Percentiles rank a stretch among this genome's conserved stretches.
phyloP scores from a whole-genome alignment of 2,113 vertebrate species.

The Mobula hypostoma region DNA sequence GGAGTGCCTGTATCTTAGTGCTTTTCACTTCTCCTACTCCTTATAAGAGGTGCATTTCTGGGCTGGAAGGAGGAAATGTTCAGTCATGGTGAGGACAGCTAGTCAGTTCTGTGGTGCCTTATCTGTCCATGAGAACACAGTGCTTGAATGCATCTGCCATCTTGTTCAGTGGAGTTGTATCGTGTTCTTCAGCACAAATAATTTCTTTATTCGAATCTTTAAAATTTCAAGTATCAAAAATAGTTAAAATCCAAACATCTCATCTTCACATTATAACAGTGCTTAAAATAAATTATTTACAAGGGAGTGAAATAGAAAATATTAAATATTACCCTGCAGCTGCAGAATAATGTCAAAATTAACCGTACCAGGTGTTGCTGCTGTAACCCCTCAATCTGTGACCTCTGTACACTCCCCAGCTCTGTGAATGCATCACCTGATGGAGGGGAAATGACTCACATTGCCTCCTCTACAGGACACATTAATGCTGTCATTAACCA shows the following conservation, averaged over 20 bases:
- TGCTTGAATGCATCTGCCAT: neutral
- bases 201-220: conserved; percentile 24
- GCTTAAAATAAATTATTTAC: conserved; percentile 22
- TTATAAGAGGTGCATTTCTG: neutral
- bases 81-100: neutral
- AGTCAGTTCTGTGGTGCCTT: neutral
- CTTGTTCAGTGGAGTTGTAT: neutral
- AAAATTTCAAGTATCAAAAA: conserved; percentile 10
- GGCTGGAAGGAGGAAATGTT: neutral
- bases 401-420: neutral
- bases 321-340: neutral
- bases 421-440: neutral
- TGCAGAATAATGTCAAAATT: neutral
- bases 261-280: conserved; percentile 14
- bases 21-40: too few species aligned
- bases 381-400: neutral
- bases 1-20: neutral
- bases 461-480: neutral
- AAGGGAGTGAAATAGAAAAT: neutral
- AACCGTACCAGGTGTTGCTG: neutral
- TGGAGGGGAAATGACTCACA: neutral
- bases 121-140: neutral
- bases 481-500: neutral
- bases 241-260: conserved; percentile 9
- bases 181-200: neutral